phyloP scores from a whole-genome alignment of 1,140 invertebrate species.

The Coenobita brevimanus region DNA sequence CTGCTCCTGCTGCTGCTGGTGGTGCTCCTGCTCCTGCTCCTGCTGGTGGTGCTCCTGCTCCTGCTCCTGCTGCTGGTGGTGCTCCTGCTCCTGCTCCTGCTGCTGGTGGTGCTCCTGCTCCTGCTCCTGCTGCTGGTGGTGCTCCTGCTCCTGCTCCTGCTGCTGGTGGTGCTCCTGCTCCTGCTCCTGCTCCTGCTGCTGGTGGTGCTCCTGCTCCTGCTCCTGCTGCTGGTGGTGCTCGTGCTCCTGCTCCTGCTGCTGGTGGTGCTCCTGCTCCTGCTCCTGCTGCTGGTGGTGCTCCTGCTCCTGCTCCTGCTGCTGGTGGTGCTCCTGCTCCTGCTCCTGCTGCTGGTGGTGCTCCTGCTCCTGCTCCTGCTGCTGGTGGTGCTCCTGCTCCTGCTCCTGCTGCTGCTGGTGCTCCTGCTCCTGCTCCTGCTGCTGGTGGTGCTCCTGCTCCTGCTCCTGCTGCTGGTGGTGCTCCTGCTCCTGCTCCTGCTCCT shows the following conservation, averaged over 20 bases:
- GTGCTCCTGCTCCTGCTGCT: neutral
- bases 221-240: neutral
- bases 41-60: too few species aligned
- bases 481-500: constrained; percentile 13
- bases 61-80: too few species aligned
- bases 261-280: neutral
- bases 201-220: constrained; percentile 1
- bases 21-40: too few species aligned
- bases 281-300: neutral
- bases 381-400: constrained; percentile 7
- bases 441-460: constrained; percentile 1
- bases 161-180: too few species aligned
- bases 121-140: too few species aligned
- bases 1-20: too few species aligned
- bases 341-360: neutral
- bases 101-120: too few species aligned
- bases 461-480: constrained; percentile 19
- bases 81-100: too few species aligned
- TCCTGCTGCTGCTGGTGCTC: constrained; percentile 10
- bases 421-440: neutral
- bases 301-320: neutral
- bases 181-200: constrained; percentile 19
- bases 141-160: too few species aligned
- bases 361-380: neutral
- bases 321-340: neutral